Percentiles rank a stretch among this genome's conserved stretches.
phyloP scores from a whole-genome alignment of 2,797 vertebrate genomes.

The Telmatherina bonti region DNA sequence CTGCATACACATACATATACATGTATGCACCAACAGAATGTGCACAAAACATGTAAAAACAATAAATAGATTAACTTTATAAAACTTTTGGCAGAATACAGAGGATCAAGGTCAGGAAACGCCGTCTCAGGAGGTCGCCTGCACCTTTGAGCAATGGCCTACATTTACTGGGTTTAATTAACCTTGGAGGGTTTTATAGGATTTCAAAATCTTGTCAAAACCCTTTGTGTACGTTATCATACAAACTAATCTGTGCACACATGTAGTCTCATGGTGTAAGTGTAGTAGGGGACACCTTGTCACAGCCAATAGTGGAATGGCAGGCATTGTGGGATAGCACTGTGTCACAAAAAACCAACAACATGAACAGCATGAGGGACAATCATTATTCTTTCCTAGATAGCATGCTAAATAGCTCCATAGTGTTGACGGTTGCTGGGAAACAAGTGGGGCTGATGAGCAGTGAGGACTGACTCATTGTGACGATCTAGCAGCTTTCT shows the following conservation, averaged over 20 bases:
- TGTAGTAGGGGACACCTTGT: constrained; percentile 19
- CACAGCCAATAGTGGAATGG: constrained; percentile 22
- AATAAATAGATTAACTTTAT: too few species aligned
- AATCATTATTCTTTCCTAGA: constrained; percentile 17
- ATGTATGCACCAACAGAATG: too few species aligned
- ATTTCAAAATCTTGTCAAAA: constrained; percentile 8
- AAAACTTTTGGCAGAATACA: too few species aligned
- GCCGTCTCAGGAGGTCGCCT: too few species aligned
- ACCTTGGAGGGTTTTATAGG: too few species aligned
- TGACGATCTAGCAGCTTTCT: constrained; percentile 72
- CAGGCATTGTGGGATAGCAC: constrained; percentile 6
- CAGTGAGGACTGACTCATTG: constrained; percentile 32
- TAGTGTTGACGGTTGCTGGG: constrained; percentile 48
- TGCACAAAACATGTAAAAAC: too few species aligned
- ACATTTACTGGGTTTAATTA: too few species aligned
- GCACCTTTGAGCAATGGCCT: too few species aligned
- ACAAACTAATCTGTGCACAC: constrained; percentile 23
- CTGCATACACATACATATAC: too few species aligned
- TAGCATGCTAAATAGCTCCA: constrained; percentile 7
- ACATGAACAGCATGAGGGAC: constrained; percentile 9
- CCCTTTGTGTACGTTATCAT: constrained; percentile 7
- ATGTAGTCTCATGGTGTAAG: constrained; percentile 5
- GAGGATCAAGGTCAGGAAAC: too few species aligned
- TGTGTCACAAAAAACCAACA: constrained; percentile 31
- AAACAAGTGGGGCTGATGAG: constrained; percentile 10